Conservation (phyloP, 1,140 invertebrate species). For the Zaprionus ghesquierei region DNA sequence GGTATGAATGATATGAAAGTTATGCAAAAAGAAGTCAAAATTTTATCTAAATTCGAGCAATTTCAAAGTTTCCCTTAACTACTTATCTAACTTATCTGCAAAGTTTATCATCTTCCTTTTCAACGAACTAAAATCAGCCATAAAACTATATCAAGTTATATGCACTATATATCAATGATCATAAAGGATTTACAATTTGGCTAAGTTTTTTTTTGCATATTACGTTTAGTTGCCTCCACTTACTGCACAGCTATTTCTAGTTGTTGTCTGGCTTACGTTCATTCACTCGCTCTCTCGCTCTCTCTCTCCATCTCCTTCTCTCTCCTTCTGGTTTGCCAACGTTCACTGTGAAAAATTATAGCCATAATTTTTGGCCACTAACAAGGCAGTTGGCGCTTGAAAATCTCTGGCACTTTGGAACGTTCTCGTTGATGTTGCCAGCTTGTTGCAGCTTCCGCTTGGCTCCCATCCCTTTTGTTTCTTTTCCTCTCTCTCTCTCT, state of each 20-base stretch:
- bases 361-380: constrained; percentile 76
- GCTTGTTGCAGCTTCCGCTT: constrained; percentile 13
- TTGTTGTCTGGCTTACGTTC: not conserved
- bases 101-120: not conserved
- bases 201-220: constrained; percentile 13
- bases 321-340: constrained; percentile 3
- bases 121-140: not conserved
- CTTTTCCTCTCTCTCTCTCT: not conserved
- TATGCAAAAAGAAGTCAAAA: no score
- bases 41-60: no score
- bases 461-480: not conserved
- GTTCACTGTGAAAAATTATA: constrained; percentile 67
- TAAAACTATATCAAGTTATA: constrained; percentile 25
- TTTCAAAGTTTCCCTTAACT: not conserved
- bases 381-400: constrained; percentile 48
- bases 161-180: constrained; percentile 61
- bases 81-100: not conserved
- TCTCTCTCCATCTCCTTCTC: constrained; percentile 3
- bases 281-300: not conserved
- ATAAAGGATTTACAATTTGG: constrained; percentile 54
- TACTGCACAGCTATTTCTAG: constrained; percentile 6
- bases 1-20: no score
- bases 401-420: constrained; percentile 27
- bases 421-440: constrained; percentile 29
- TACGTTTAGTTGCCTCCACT: constrained; percentile 13